Evolutionary conservation across 1,140 invertebrate species (phyloP), one percentile per base, ranked within the genome.

Genomic region (Ericerus pela): DNA sequence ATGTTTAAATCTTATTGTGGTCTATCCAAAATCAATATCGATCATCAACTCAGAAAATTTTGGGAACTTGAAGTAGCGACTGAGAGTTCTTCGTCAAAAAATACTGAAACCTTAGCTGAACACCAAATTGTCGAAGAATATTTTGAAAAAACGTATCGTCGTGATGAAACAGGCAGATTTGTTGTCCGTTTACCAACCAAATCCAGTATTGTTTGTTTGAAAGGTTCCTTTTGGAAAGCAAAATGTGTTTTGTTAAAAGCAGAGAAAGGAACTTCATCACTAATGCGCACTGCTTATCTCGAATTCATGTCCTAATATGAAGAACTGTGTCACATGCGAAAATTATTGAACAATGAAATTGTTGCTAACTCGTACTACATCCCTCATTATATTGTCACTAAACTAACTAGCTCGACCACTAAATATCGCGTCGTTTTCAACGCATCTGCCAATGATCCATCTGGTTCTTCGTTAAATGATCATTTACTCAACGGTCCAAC

Each of bases 391-490:
- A 20, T 11, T 4, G 18, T 55, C 27, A 18, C n/a, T 12, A 0
- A 22, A 55, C 5, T 26, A 28, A 27, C 24, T n/a, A 2, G 26
- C 26, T 0, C 37, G 3, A 55, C 54, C 20, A 27, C 54, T 27
- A 0, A 26, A 2, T 2, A 29, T 27, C 2, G 52, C 18, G 11
- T 53, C 3, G 52, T 53, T 0, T 53, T 53, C 16, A 33, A 53
- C 16, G 20, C 8, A 11, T 53, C 52, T 18, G 1, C 18, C 10
- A 12, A 11, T 10, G 14, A 33, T 0, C 8, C 6, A 0, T 22
- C 29, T 18, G 36, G 36, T 6, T 33, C 59, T 14, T 64, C 64
- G 4, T 31, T 67, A 10, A 66, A 67, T 54, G 62, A 66, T 38
- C 26, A 53, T n/a, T 56, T 65, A 11, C 41, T 54, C 16, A 43